phyloP scores from a whole-genome alignment of 2,888 invertebrate species.

The Lycaena phlaeas region DNA sequence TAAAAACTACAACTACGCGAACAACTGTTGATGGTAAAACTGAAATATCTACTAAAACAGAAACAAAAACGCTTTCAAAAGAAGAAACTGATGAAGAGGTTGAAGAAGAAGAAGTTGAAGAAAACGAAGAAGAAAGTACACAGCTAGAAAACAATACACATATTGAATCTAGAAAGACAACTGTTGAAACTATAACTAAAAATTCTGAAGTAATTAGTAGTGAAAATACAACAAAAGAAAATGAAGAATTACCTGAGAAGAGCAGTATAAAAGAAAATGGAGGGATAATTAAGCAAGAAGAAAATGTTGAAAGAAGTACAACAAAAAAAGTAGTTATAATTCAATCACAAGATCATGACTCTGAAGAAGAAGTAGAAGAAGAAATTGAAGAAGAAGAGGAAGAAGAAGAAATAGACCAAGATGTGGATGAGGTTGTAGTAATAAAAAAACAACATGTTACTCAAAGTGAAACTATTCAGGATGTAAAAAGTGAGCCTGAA shows the following conservation, averaged over 20 bases:
- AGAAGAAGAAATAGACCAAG: slow-evolving; percentile 26
- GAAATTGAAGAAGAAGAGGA: slow-evolving; percentile 31
- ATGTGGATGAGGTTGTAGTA: slow-evolving; percentile 18
- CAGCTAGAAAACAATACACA: slow-evolving; percentile 18
- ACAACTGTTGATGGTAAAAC: slow-evolving; percentile 59
- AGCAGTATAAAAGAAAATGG: slow-evolving; percentile 29
- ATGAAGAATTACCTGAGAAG: slow-evolving; percentile 24
- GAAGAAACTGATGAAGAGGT: slow-evolving; percentile 39
- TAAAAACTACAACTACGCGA: slow-evolving; percentile 57
- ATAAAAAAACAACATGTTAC: slow-evolving; percentile 16
- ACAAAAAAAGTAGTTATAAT: slow-evolving; percentile 48
- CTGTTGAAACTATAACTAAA: not conserved
- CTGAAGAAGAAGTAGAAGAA: slow-evolving; percentile 30
- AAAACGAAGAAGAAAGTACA: slow-evolving; percentile 32
- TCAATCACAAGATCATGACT: slow-evolving; percentile 28
- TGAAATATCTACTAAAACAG: slow-evolving; percentile 54
- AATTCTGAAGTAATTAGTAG: not conserved
- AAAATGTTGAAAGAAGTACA: slow-evolving; percentile 42
- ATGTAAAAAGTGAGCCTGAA: slow-evolving; percentile 19
- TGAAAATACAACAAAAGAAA: not conserved
- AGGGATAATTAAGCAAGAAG: slow-evolving; percentile 41
- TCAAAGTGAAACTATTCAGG: slow-evolving; percentile 13
- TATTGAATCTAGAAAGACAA: not conserved
- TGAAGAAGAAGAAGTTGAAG: slow-evolving; percentile 37
- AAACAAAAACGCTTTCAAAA: slow-evolving; percentile 54